These are phyloP conservation scores for Drosophila dunni DNA, from an alignment of 1,140 invertebrate species.

Conservation along the genomic window DNA sequence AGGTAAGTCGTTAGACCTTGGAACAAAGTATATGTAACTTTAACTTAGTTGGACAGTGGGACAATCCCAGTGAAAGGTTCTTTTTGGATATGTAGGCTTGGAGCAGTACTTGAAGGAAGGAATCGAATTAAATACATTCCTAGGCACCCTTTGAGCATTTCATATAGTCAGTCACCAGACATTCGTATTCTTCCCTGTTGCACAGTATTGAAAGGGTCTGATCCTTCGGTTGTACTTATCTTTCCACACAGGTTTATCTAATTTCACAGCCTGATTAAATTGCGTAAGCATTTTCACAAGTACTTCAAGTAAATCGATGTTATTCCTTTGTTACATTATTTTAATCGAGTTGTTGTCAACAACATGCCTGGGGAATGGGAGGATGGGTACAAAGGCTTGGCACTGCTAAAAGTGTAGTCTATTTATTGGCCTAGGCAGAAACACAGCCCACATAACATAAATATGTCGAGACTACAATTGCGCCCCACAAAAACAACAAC, in stretches of 20 bases:
- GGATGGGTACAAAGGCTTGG: slow-evolving; percentile 20
- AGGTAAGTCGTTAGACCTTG: slow-evolving; percentile 43
- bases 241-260: background rate
- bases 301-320: background rate
- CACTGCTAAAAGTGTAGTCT: slow-evolving; percentile 59
- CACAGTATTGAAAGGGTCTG: too few species aligned
- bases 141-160: too few species aligned
- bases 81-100: too few species aligned
- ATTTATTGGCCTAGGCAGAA: slow-evolving; percentile 68
- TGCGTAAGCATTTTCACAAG: background rate
- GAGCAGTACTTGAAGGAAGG: too few species aligned
- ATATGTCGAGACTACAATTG: slow-evolving; percentile 52
- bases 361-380: background rate
- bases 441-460: slow-evolving; percentile 75
- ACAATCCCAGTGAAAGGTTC: too few species aligned
- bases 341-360: background rate
- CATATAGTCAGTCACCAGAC: too few species aligned
- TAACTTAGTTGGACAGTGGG: too few species aligned
- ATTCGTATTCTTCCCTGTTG: too few species aligned
- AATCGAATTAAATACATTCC: too few species aligned
- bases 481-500: slow-evolving; percentile 9
- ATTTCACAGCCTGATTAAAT: background rate
- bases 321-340: background rate
- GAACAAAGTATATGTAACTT: background rate
- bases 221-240: too few species aligned